A percentile compares a stretch with the other conserved stretches of the same genome.
These are phyloP conservation scores for Pammene fasciana DNA, from an alignment of 2,888 invertebrate species.

Conservation along the genomic window DNA sequence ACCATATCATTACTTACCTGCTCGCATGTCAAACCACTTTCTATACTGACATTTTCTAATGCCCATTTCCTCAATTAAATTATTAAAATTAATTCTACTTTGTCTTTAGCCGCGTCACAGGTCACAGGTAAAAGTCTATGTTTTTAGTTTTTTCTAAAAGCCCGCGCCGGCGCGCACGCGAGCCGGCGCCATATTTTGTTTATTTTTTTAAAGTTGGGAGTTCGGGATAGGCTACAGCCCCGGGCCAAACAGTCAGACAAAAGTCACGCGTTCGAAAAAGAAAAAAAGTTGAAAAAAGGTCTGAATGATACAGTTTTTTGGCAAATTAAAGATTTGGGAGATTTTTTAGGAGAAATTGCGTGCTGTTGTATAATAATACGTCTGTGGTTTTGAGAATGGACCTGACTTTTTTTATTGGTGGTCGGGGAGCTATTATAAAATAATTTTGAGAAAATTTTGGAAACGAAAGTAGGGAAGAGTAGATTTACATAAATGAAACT, in stretches of 20 bases:
- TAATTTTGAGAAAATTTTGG: conserved; percentile 30
- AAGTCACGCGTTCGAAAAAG: conserved; percentile 75
- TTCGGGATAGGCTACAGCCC: conserved; percentile 70
- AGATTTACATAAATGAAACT: conserved; percentile 13
- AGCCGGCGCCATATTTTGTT: conserved; percentile 72
- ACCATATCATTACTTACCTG: conserved; percentile 39
- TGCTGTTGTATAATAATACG: conserved; percentile 74
- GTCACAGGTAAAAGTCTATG: conserved; percentile 71
- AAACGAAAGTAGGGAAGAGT: conserved; percentile 15
- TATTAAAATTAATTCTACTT: conserved; percentile 51
- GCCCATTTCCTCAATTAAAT: conserved; percentile 41
- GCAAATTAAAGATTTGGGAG: conserved; percentile 78
- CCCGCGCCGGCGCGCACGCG: conserved; percentile 72
- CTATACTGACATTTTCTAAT: conserved; percentile 42
- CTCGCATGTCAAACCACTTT: conserved; percentile 39
- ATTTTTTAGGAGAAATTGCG: conserved; percentile 75
- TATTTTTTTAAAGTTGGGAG: conserved; percentile 70
- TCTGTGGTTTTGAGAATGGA: conserved; percentile 54
- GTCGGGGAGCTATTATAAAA: conserved; percentile 33
- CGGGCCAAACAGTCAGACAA: conserved; percentile 80
- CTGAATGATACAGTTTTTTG: conserved; percentile 82
- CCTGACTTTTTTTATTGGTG: conserved; percentile 47
- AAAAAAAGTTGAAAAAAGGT: conserved; percentile 66
- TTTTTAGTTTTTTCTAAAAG: conserved; percentile 66
- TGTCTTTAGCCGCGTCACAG: conserved; percentile 65